Percentiles rank a stretch among this genome's conserved stretches.
phyloP scores from a whole-genome alignment of 2,113 vertebrate species.

The Nematolebias whitei region DNA sequence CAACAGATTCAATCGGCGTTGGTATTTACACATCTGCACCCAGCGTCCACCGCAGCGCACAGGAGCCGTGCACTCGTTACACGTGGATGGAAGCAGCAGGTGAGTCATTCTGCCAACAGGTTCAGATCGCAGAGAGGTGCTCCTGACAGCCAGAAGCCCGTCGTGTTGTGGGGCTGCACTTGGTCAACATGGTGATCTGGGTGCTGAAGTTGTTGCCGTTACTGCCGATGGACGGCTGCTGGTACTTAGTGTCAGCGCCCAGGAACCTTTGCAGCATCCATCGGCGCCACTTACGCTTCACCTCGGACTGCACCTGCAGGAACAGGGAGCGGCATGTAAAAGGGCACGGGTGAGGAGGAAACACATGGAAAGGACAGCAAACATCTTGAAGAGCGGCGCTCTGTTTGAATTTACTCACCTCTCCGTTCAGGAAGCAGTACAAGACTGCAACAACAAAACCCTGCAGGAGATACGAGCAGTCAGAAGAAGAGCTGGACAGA shows the following conservation, averaged over 20 bases:
- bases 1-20: conserved; percentile 14
- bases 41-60: neutral
- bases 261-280: conserved; percentile 91
- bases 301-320: conserved; percentile 91
- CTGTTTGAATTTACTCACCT: conserved; percentile 82
- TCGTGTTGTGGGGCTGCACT: conserved; percentile 85
- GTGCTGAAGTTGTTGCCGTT: conserved; percentile 94
- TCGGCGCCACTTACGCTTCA: conserved; percentile 94
- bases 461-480: conserved; percentile 70
- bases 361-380: conserved; percentile 16
- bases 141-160: conserved; percentile 87
- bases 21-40: conserved; percentile 22
- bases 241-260: conserved; percentile 86
- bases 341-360: neutral
- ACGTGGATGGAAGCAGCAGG: conserved; percentile 8
- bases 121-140: conserved; percentile 85
- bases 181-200: conserved; percentile 94
- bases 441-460: conserved; percentile 95
- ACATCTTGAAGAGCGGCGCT: conserved; percentile 12
- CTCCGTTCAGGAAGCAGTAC: conserved; percentile 97
- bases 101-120: neutral
- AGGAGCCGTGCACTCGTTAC: conserved; percentile 6
- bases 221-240: conserved; percentile 89
- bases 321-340: conserved; percentile 5
- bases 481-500: conserved; percentile 22